A percentile compares a stretch with the other conserved stretches of the same genome.
phyloP scores from a whole-genome alignment of 2,888 invertebrate genomes.

The Drosophila rubida region DNA sequence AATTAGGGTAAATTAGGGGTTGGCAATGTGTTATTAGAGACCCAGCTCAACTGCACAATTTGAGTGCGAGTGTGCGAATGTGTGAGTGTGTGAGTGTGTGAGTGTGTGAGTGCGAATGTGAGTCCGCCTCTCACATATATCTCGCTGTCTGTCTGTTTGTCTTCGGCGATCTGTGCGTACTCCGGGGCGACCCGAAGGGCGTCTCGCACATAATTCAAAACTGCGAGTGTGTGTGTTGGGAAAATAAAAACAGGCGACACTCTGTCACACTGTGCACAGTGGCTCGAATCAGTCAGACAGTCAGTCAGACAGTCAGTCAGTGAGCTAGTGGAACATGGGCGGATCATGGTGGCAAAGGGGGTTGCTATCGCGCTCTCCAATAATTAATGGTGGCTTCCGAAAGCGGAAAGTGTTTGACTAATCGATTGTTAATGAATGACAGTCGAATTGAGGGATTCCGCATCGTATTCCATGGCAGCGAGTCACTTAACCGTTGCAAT shows the following conservation, averaged over 20 bases:
- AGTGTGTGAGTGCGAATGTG: constrained; percentile 30
- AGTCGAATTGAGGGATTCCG: constrained; percentile 61
- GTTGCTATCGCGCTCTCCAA: constrained; percentile 45
- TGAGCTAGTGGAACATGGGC: too few species aligned
- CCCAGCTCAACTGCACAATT: constrained; percentile 48
- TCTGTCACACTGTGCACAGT: constrained; percentile 35
- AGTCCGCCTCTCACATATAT: constrained; percentile 35
- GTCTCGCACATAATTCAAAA: constrained; percentile 51
- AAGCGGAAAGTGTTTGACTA: constrained; percentile 79
- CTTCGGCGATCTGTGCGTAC: constrained; percentile 11
- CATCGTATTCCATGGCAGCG: constrained; percentile 38
- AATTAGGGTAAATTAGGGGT: constrained; percentile 83
- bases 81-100: constrained; percentile 13
- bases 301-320: constrained; percentile 24
- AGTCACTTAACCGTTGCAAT: constrained; percentile 76
- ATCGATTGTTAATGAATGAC: constrained; percentile 80
- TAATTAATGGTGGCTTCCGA: constrained; percentile 69
- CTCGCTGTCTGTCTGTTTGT: constrained; percentile 16
- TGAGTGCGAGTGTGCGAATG: constrained; percentile 16
- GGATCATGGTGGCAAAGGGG: constrained; percentile 32
- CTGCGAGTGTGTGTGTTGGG: constrained; percentile 13
- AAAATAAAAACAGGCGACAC: constrained; percentile 23
- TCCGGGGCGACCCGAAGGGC: constrained; percentile 36
- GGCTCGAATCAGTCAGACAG: constrained; percentile 44
- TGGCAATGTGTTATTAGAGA: constrained; percentile 80